These are phyloP conservation scores for Coelopa frigida DNA, from an alignment of 1,140 invertebrate genomes.

Conservation along the genomic window DNA sequence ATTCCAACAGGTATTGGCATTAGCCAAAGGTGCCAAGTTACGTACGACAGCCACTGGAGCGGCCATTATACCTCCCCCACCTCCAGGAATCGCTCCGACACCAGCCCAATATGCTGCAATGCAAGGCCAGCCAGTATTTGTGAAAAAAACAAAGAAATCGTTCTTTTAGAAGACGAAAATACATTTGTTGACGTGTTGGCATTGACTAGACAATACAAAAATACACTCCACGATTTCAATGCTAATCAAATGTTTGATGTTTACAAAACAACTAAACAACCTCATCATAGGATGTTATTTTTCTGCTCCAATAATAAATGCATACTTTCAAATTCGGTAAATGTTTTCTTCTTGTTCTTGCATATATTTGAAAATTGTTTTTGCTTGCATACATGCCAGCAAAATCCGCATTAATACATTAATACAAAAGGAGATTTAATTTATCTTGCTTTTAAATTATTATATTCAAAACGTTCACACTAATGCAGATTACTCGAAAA, in stretches of 20 bases:
- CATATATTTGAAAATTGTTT: constrained; percentile 38
- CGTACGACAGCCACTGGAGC: constrained; percentile 24
- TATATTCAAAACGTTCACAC: constrained; percentile 15
- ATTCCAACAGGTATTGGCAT: constrained; percentile 18
- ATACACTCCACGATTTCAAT: too few relatives aligned
- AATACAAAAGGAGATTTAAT: background rate
- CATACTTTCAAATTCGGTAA: too few relatives aligned
- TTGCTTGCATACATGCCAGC: constrained; percentile 30
- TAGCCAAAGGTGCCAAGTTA: constrained; percentile 29
- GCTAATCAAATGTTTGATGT: too few relatives aligned
- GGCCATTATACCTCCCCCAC: constrained; percentile 35
- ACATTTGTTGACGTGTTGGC: too few relatives aligned
- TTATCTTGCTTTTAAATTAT: background rate
- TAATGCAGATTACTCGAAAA: constrained; percentile 87
- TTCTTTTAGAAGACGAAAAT: constrained; percentile 29
- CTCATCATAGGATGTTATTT: too few relatives aligned
- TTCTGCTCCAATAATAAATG: too few relatives aligned
- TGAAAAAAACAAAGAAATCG: constrained; percentile 40
- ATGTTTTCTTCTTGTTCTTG: constrained; percentile 36
- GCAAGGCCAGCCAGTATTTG: constrained; percentile 34
- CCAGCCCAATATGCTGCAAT: constrained; percentile 37
- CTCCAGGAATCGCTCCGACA: constrained; percentile 34
- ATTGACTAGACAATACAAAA: too few relatives aligned
- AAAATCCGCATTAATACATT: background rate
- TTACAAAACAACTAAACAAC: too few relatives aligned